Percentiles rank a stretch among this genome's conserved stretches.
phyloP scores from a whole-genome alignment of 2,113 vertebrate genomes.

The Pedionomus torquatus region DNA sequence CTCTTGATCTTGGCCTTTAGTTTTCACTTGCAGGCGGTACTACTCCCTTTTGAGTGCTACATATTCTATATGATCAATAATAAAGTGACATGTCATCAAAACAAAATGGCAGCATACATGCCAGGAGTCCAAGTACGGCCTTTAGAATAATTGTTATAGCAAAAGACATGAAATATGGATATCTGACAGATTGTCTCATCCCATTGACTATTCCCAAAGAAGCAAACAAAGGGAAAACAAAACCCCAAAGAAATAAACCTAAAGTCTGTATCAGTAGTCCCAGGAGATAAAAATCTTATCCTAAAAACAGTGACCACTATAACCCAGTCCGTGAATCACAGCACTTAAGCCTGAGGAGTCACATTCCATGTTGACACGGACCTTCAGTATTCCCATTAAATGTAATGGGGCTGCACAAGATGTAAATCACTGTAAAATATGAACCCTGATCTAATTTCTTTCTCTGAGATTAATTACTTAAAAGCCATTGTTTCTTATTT shows the following conservation, averaged over 20 bases:
- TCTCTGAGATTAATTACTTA: not conserved
- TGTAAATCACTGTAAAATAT: conserved; percentile 61
- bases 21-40: not conserved
- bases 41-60: not conserved
- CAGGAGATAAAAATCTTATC: not conserved
- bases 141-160: not conserved
- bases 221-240: not conserved
- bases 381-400: conserved; percentile 45
- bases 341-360: conserved; percentile 13
- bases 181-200: not conserved
- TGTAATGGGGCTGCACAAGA: conserved; percentile 40
- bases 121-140: not conserved
- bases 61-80: not conserved
- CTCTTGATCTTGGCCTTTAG: not conserved
- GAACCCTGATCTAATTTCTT: conserved; percentile 36
- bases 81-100: not conserved
- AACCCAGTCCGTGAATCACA: conserved; percentile 14
- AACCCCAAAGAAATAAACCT: not conserved
- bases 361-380: conserved; percentile 49
- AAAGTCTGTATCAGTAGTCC: not conserved
- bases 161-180: not conserved
- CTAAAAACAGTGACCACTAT: not conserved
- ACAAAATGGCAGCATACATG: not conserved
- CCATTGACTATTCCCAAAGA: not conserved
- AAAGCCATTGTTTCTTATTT: not conserved